Conservation (phyloP, 64 coral and sea anemone species). For the Stichodactyla helianthus region DNA sequence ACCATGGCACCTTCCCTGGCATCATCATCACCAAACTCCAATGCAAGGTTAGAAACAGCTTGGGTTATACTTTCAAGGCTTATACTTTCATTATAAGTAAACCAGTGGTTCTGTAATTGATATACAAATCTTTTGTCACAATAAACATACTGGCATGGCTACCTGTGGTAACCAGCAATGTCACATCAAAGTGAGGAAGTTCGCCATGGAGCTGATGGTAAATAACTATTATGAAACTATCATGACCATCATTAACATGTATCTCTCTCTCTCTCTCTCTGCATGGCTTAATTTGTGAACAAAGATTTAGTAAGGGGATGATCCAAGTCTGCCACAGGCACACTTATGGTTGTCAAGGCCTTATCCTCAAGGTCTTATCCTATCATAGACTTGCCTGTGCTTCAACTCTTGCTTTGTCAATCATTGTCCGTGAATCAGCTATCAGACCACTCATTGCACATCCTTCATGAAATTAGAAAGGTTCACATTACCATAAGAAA, state of each 20-base stretch:
- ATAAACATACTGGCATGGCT: not conserved
- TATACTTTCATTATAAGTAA: slow-evolving; percentile 98
- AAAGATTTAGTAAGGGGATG: no score
- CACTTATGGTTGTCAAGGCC: no score
- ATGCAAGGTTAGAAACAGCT: slow-evolving; percentile 92
- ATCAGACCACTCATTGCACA: slow-evolving; percentile 99
- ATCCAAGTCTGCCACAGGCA: no score
- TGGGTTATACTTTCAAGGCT: slow-evolving; percentile 95
- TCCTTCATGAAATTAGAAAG: slow-evolving; percentile 25
- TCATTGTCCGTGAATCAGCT: slow-evolving; percentile 98
- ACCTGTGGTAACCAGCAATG: not conserved
- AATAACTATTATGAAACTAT: no score
- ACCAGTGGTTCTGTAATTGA: slow-evolving; percentile 92
- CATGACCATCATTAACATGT: no score
- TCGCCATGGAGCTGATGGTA: no score
- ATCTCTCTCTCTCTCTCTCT: no score
- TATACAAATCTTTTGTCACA: not conserved
- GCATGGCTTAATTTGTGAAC: no score
- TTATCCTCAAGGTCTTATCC: no score
- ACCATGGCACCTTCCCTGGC: slow-evolving; percentile 98
- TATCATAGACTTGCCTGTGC: slow-evolving; percentile 61
- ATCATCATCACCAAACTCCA: slow-evolving; percentile 99
- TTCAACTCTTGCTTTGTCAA: slow-evolving; percentile 99
- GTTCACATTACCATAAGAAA: not conserved
- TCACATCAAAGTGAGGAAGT: no score